Percentiles rank a stretch among this genome's conserved stretches.
phyloP scores from a whole-genome alignment of 2,113 vertebrate species.

The Albula goreensis region DNA sequence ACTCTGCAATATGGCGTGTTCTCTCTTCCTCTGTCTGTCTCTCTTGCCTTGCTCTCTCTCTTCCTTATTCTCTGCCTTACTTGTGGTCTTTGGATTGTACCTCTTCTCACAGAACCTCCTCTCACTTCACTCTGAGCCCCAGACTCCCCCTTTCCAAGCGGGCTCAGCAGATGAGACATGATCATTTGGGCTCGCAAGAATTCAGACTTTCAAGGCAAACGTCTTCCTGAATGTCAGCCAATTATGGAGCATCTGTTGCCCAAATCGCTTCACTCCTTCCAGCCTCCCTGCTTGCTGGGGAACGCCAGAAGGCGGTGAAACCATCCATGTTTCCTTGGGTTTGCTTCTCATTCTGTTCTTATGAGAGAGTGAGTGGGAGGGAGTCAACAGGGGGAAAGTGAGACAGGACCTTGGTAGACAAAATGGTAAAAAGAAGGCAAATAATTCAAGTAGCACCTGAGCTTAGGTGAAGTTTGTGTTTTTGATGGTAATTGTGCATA shows the following conservation, averaged over 20 bases:
- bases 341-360: slow-evolving; percentile 19
- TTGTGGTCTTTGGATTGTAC: not conserved
- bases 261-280: slow-evolving; percentile 21
- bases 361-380: slow-evolving; percentile 19
- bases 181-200: slow-evolving; percentile 29
- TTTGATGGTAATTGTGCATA: not conserved
- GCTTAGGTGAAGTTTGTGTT: not conserved
- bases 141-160: slow-evolving; percentile 10
- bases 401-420: not conserved
- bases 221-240: slow-evolving; percentile 33
- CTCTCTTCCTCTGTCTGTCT: not conserved
- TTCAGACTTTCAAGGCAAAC: slow-evolving; percentile 32
- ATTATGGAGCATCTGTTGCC: slow-evolving; percentile 28
- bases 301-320: not conserved
- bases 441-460: not conserved
- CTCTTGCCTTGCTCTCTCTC: not conserved
- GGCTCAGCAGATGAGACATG: slow-evolving; percentile 23
- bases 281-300: not conserved
- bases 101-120: not conserved
- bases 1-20: slow-evolving; percentile 32
- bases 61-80: no score
- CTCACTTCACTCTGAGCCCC: not conserved
- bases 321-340: not conserved
- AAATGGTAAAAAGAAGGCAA: slow-evolving; percentile 4
- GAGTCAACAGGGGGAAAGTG: not conserved